A percentile compares a stretch with the other conserved stretches of the same genome.
phyloP scores from a whole-genome alignment of 1,140 invertebrate genomes.

The Drosophila santomea region DNA sequence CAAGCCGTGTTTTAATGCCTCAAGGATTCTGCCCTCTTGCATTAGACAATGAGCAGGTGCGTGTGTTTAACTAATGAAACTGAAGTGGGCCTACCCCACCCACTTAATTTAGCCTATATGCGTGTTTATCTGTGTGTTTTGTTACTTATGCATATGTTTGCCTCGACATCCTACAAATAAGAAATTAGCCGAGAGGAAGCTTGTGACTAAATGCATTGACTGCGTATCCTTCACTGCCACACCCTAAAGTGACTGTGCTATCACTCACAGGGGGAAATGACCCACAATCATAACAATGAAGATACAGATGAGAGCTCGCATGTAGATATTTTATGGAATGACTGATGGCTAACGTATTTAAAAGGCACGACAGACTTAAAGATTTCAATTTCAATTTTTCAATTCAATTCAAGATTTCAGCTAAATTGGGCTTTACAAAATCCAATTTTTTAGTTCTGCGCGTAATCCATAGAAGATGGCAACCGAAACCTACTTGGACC shows the following conservation, averaged over 20 bases:
- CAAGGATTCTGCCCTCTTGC: neutral
- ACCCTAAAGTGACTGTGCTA: slow-evolving; percentile 32
- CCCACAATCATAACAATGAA: neutral
- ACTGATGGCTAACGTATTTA: no score
- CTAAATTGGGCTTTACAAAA: neutral
- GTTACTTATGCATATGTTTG: neutral
- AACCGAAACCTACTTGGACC: slow-evolving; percentile 78
- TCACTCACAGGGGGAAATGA: neutral
- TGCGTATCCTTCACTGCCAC: slow-evolving; percentile 36
- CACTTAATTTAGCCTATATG: neutral
- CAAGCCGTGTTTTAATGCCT: neutral
- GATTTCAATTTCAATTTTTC: no score
- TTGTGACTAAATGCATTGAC: slow-evolving; percentile 13
- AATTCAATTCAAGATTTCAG: neutral
- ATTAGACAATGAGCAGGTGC: neutral
- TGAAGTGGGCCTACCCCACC: slow-evolving; percentile 16
- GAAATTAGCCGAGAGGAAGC: slow-evolving; percentile 2
- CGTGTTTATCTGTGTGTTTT: neutral
- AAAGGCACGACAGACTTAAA: neutral
- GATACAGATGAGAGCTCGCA: no score
- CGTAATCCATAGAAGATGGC: slow-evolving; percentile 55
- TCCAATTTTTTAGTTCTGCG: slow-evolving; percentile 4
- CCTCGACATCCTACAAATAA: neutral
- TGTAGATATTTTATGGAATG: neutral
- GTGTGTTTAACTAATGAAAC: neutral